Base-by-base conservation (phyloP, 2,113 vertebrate species). In the Notothenia coriiceps region DNA sequence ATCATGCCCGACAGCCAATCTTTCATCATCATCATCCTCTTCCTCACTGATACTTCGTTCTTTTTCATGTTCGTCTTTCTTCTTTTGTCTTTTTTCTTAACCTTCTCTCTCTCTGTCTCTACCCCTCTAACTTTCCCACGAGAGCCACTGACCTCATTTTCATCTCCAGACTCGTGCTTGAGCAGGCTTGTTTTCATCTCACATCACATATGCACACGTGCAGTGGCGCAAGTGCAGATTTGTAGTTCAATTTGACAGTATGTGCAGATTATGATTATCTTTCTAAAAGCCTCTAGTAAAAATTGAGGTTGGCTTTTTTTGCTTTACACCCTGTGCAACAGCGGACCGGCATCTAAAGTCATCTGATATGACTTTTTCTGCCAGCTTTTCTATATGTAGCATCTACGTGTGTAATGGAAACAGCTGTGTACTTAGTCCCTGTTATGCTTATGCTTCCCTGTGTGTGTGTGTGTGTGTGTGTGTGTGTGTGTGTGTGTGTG, bases 61-160 rank as follows among this genome's bases (percentile, higher is more conserved):
- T 59, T 76, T 57, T 52, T 51, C 20, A 6, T 47, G 18, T 63
- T 81, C 22, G 10, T 57, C 40, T 66, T 72, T 8, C 7, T 33
- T 72, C 55, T 62, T 66, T 74, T 65, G 44, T 71, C 35, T 55
- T 59, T 5, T 85, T 43, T 57, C 47, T 60, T 76, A 82, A 71
- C 86, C 79, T 82, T 63, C 57, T 61, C 35, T 75, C 75, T 70
- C 50, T 70, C 71, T 18, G 40, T 73, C 79, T 64, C 77, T 79
- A 63, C 47, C 82, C 63, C 81, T 87, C 57, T 51, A 80, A 78
- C 77, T 72, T 86, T 81, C 88, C 84, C 87, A 57, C 29, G 77
- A 87, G 84, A 82, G 55, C 20, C 74, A 64, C 79, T 89, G 72
- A 78, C 84, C 60, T 70, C 7, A 72, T 91, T 92, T 84, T 79